Conservation (phyloP, 2,797 vertebrate genomes). For the Phyllotis vaccarum region DNA sequence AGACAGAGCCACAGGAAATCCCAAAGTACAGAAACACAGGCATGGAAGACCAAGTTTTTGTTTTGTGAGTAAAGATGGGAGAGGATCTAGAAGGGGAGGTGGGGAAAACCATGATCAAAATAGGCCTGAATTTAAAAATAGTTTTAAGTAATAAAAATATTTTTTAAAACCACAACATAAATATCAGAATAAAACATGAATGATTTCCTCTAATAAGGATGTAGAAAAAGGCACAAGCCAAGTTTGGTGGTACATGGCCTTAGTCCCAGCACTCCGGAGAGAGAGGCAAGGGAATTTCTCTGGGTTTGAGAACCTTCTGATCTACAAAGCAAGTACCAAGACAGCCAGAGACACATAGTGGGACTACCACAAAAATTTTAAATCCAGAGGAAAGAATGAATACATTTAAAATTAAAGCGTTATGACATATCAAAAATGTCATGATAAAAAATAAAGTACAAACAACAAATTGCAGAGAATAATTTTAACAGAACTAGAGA, state of each 20-base stretch:
- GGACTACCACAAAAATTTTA: not conserved
- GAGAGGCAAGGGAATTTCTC: not conserved
- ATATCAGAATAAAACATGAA: not conserved
- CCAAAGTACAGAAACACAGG: not conserved
- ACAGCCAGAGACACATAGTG: not conserved
- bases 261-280: not conserved
- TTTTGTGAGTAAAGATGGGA: not conserved
- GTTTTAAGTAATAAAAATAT: not conserved
- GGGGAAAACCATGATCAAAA: not conserved
- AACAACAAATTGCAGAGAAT: not conserved
- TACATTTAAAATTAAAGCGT: constrained; percentile 30
- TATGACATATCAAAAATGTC: constrained; percentile 8
- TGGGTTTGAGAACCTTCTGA: not conserved
- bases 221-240: not conserved
- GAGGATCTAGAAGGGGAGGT: not conserved
- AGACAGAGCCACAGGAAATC: not conserved
- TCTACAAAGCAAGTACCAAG: not conserved
- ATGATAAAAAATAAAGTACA: constrained; percentile 9
- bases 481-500: not conserved
- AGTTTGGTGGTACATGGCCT: not conserved
- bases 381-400: not conserved
- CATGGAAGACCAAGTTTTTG: too few relatives aligned
- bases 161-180: not conserved
- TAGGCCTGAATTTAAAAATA: not conserved
- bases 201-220: not conserved